Evolutionary conservation across 2,797 vertebrate species (phyloP), one percentile per base, ranked within the genome.

Genomic region (Lithobates pipiens): DNA sequence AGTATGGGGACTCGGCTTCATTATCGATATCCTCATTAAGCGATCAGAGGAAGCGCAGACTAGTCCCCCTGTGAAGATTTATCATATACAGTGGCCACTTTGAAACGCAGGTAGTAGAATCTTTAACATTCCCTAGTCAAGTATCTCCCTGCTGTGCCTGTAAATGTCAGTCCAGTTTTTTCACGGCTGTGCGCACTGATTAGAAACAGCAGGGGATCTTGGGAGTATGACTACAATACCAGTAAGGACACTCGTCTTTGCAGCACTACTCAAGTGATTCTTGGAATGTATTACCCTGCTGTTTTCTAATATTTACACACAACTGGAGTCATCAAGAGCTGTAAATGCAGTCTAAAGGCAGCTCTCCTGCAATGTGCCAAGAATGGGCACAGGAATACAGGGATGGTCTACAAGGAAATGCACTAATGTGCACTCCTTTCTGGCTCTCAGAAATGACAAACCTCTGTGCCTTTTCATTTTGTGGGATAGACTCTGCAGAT

Each of bases 221-320:
- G 94, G 92, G 93, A 95, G 95, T 95, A 94, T 93, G 96, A 97
- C 96, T 96, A 96, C 97, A 97, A 96, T 95, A 95, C 95, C 94
- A 96, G 97, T 95, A 96, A 97, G 97, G 97, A 97, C 94, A 95
- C 94, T 95, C 91, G 95, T 97, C 96, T 96, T 94, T 94, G 93
- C 94, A 93, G 95, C 93, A 92, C 94, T 90, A 95, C 96, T 96
- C 95, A 94, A 95, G 95, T 96, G 95, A 95, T 96, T 97, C 96
- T 96, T 93, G 94, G 95, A 96, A 96, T 94, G 94, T 94, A 94
- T 95, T 95, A 95, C 93, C 97, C 97, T 88, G 96, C 97, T 97
- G 97, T 95, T 96, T 98, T 97, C 96, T 97, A 98, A 98, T 98
- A 97, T 98, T 98, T 97, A 98, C 97, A 97, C 97, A 98, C 96